These are phyloP conservation scores for Grammomys surdaster DNA, from an alignment of 2,113 vertebrate genomes.

Conservation along the genomic window DNA sequence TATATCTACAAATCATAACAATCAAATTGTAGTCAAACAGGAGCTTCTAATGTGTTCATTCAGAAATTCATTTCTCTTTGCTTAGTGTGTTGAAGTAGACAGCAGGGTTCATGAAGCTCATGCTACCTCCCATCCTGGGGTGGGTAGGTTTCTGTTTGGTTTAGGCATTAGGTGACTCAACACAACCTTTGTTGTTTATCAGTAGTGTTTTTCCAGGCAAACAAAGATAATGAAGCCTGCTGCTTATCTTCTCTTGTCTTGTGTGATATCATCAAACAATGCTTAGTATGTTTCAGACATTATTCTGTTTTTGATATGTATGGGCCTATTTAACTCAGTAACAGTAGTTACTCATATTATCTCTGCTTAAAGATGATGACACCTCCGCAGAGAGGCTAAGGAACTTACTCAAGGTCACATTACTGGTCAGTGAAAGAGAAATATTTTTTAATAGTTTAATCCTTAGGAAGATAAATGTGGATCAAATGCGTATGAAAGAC, in stretches of 20 bases:
- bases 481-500: slow-evolving; percentile 41
- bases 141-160: slow-evolving; percentile 13
- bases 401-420: slow-evolving; percentile 57
- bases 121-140: background rate
- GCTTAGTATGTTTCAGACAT: background rate
- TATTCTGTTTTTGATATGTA: slow-evolving; percentile 50
- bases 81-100: background rate
- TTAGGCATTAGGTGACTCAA: slow-evolving; percentile 2
- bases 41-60: slow-evolving; percentile 21
- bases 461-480: slow-evolving; percentile 45
- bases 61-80: slow-evolving; percentile 18
- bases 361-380: slow-evolving; percentile 43
- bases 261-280: background rate
- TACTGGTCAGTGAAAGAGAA: slow-evolving; percentile 61
- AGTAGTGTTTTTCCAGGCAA: slow-evolving; percentile 45
- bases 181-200: slow-evolving; percentile 55
- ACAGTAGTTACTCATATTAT: slow-evolving; percentile 50
- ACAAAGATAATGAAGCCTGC: slow-evolving; percentile 5
- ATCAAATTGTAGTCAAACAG: background rate
- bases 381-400: slow-evolving; percentile 62
- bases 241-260: slow-evolving; percentile 30
- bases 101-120: slow-evolving; percentile 9
- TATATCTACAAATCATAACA: slow-evolving; percentile 19
- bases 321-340: slow-evolving; percentile 47
- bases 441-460: slow-evolving; percentile 69